Base-by-base conservation (phyloP, 2,797 vertebrate genomes). In the Aythya fuligula region DNA sequence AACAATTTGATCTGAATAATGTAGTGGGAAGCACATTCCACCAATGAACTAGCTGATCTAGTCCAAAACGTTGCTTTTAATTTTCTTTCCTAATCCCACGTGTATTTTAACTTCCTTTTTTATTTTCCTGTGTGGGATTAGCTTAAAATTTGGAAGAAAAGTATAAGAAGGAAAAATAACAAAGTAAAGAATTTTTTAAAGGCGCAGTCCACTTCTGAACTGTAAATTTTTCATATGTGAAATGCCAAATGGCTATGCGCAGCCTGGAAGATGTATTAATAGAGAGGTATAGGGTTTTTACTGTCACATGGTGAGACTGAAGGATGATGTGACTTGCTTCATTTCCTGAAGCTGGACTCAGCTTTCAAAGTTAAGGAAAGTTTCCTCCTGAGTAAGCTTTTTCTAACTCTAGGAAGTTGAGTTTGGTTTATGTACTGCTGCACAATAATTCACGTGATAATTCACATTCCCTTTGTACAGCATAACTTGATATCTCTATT, bases 1-100 rank as follows among this genome's bases (percentile, higher is more conserved):
- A 95, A 96, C 95, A 96, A 94, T 94, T 94, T 65, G 85, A 95
- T 94, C 93, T 95, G 96, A 97, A 96, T 97, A 97, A 97, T 94
- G 83, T 95, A 96, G 97, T 56, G 78, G 92, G 96, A 97, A 96
- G 95, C 92, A 97, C 87, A 97, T 96, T 97, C 90, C 87, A 88
- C 85, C 78, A 87, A 69, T 87, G 91, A 95, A 97, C 76, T 73
- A 83, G 87, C 81, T 66, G 87, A 87, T 93, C 75, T 67, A 69
- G 67, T 95, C 85, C 71, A 84, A 95, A 96, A 95, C 5, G 41
- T 86, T 86, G 75, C 78, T 94, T 95, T 94, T 90, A 32, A 92
- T 97, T 95, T 96, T 97, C 87, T 85, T 89, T 71, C 93, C 86
- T 95, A 95, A 95, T 95, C 90, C 90, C 91, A 87, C 2, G 0